Conservation (phyloP, 2,888 invertebrate species). For the Oscheius sp. region DNA sequence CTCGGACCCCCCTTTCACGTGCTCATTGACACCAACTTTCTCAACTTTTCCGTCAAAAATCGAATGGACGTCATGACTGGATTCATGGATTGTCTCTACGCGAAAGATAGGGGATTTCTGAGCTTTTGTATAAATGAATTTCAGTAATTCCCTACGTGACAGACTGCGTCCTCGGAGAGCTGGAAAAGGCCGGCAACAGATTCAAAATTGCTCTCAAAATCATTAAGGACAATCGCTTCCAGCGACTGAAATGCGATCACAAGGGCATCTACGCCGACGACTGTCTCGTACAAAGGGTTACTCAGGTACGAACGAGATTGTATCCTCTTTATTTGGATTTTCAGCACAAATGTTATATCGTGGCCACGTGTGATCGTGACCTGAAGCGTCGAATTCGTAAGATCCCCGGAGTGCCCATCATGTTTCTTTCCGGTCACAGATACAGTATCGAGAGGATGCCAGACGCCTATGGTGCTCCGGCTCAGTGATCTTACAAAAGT, state of each 20-base stretch:
- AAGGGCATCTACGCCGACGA: slow-evolving; percentile 99
- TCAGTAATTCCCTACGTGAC: slow-evolving; percentile 94
- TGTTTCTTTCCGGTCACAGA: slow-evolving; percentile 90
- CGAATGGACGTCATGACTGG: slow-evolving; percentile 94
- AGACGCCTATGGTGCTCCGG: slow-evolving; percentile 95
- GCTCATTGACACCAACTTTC: slow-evolving; percentile 95
- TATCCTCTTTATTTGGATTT: slow-evolving; percentile 19
- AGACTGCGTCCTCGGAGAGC: slow-evolving; percentile 95
- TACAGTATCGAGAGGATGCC: slow-evolving; percentile 98
- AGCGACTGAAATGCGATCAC: slow-evolving; percentile 90
- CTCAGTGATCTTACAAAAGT: slow-evolving; percentile 73
- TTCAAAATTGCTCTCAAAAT: slow-evolving; percentile 92
- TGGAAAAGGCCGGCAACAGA: slow-evolving; percentile 94
- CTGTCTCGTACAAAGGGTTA: slow-evolving; percentile 93
- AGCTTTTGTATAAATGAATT: not conserved
- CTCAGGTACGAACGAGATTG: slow-evolving; percentile 78
- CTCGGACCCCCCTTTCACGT: slow-evolving; percentile 98
- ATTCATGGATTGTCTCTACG: slow-evolving; percentile 99
- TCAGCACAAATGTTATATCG: slow-evolving; percentile 98
- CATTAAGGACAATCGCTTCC: slow-evolving; percentile 92
- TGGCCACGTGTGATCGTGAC: slow-evolving; percentile 98
- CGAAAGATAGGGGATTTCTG: slow-evolving; percentile 81
- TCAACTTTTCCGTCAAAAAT: slow-evolving; percentile 97
- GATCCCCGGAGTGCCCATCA: slow-evolving; percentile 97
- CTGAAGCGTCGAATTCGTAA: slow-evolving; percentile 92